Evolutionary conservation across 2,113 vertebrate genomes (phyloP).

Genomic region (Tachycineta bicolor): DNA sequence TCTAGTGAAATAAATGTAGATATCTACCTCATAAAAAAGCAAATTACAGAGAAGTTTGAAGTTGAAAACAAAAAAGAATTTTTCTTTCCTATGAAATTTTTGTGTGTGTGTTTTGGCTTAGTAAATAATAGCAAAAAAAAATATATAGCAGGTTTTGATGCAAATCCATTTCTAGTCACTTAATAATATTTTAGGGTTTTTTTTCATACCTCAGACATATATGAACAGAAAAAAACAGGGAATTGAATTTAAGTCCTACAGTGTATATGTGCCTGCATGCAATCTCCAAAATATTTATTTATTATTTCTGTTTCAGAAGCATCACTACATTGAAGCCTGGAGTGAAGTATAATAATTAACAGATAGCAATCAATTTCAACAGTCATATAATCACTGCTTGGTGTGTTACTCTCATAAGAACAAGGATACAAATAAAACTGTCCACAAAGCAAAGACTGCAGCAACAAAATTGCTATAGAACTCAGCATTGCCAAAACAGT

Average conservation of each 20-base stretch:
- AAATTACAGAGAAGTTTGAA: background rate
- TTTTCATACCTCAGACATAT: background rate
- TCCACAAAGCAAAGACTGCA: background rate
- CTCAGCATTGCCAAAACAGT: background rate
- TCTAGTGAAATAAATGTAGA: background rate
- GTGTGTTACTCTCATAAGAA: fast-evolving
- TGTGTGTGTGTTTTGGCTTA: background rate
- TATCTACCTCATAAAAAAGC: background rate
- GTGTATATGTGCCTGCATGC: too few species aligned
- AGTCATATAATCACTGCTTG: background rate
- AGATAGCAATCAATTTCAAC: background rate
- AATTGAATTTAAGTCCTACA: background rate
- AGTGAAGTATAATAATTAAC: background rate
- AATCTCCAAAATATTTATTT: background rate
- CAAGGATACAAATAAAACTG: background rate
- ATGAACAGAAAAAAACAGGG: background rate
- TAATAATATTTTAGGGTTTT: background rate
- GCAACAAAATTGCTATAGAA: background rate
- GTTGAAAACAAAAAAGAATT: background rate
- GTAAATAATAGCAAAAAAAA: background rate
- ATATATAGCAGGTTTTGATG: background rate
- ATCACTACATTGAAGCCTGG: background rate
- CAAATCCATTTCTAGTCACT: background rate
- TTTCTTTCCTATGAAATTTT: background rate
- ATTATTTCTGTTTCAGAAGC: background rate